Evolutionary conservation across 2,888 invertebrate species (phyloP).

Genomic region (Phymatocera aterrima): DNA sequence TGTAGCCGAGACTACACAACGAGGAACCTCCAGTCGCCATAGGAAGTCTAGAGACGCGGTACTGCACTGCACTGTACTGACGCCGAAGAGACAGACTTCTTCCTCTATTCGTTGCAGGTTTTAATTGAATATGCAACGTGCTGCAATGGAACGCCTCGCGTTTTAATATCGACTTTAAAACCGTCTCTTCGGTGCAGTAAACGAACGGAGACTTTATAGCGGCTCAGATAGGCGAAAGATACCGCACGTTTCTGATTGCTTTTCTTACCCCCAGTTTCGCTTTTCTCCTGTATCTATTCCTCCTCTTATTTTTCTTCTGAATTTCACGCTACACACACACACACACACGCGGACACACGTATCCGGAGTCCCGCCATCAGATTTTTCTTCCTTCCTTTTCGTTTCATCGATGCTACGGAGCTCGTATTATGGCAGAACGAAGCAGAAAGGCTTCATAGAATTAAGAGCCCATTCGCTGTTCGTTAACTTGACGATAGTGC

Average conservation of each 20-base stretch:
- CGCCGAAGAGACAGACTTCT: neutral
- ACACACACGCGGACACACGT: neutral
- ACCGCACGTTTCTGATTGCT: constrained; percentile 70
- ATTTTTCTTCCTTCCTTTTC: constrained; percentile 10
- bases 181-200: constrained; percentile 53
- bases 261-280: constrained; percentile 53
- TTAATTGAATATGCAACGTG: constrained; percentile 42
- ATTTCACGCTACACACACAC: neutral
- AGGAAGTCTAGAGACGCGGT: neutral
- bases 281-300: neutral
- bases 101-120: constrained; percentile 4
- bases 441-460: constrained; percentile 56
- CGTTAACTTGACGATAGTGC: constrained; percentile 41
- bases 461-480: constrained; percentile 61
- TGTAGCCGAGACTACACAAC: no score
- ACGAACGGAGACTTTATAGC: constrained; percentile 44
- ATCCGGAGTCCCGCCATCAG: no score
- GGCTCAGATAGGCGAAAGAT: constrained; percentile 64
- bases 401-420: constrained; percentile 16
- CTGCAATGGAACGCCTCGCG: constrained; percentile 21
- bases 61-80: neutral
- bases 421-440: neutral
- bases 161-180: constrained; percentile 60
- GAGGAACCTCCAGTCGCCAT: neutral
- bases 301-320: neutral